These are phyloP conservation scores for Sternotherus odoratus DNA, from an alignment of 2,797 vertebrate genomes.

Conservation along the genomic window DNA sequence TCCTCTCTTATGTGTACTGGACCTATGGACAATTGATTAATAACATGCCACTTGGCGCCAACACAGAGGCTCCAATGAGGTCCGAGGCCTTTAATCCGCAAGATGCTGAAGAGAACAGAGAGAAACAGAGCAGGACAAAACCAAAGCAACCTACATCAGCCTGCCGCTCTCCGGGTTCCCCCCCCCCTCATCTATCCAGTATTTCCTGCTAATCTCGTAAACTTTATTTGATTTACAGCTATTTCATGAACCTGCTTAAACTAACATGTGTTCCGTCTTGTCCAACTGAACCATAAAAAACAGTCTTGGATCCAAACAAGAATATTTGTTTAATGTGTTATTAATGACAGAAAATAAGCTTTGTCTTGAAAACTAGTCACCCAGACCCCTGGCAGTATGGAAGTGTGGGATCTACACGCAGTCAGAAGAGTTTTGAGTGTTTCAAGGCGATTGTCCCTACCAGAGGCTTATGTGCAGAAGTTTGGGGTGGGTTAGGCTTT, in stretches of 20 bases:
- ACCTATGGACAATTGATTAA: constrained; percentile 78
- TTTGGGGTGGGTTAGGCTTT: fast-evolving
- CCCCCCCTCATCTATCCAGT: constrained; percentile 70
- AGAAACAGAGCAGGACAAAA: constrained; percentile 68
- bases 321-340: constrained; percentile 41
- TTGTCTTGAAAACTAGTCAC: constrained; percentile 13
- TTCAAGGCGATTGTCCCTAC: neutral
- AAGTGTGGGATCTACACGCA: neutral
- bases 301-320: constrained; percentile 65
- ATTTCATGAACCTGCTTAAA: constrained; percentile 79
- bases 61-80: constrained; percentile 58
- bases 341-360: constrained; percentile 68
- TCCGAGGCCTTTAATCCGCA: constrained; percentile 74
- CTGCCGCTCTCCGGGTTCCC: constrained; percentile 30
- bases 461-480: fast-evolving
- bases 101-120: constrained; percentile 71
- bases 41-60: constrained; percentile 80
- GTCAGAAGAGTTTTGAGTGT: neutral
- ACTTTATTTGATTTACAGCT: constrained; percentile 81
- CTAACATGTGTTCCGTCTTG: constrained; percentile 79
- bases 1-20: constrained; percentile 74
- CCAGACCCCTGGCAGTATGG: neutral
- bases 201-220: constrained; percentile 82
- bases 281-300: constrained; percentile 78
- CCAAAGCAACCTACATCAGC: constrained; percentile 22